These are phyloP conservation scores for Mixornis gularis DNA, from an alignment of 2,113 vertebrate genomes.

Conservation along the genomic window DNA sequence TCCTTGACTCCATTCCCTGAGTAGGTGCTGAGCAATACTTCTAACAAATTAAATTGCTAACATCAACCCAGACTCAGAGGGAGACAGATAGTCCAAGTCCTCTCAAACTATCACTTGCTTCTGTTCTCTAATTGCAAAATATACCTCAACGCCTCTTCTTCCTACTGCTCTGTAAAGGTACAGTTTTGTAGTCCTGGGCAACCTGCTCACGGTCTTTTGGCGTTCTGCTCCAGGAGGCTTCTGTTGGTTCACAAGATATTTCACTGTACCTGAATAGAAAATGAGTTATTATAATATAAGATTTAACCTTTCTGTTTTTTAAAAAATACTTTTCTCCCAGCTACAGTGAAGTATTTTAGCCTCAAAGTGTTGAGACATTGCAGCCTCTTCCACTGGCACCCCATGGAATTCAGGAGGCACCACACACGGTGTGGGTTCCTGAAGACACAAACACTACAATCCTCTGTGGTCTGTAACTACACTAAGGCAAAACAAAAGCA, in stretches of 20 bases:
- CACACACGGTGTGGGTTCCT: accelerated
- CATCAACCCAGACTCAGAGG: background rate
- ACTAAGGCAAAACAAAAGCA: background rate
- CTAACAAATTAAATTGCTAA: background rate
- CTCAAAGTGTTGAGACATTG: accelerated
- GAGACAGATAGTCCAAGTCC: background rate
- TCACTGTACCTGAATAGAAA: background rate
- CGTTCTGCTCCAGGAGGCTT: background rate
- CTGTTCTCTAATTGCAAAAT: background rate
- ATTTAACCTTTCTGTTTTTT: background rate
- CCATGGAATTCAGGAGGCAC: background rate
- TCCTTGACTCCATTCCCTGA: background rate
- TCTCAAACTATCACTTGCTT: background rate
- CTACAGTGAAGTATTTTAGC: background rate
- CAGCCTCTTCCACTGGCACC: background rate
- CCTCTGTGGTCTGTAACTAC: background rate
- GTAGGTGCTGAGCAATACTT: background rate
- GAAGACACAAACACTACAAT: accelerated
- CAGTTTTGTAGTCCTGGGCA: background rate
- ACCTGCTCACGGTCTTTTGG: accelerated
- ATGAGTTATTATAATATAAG: no score
- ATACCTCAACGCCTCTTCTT: background rate
- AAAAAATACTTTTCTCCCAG: accelerated
- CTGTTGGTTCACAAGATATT: background rate
- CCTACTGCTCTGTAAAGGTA: background rate